A percentile compares a stretch with the other conserved stretches of the same genome.
These are phyloP conservation scores for Pachypanchax playfairii DNA, from an alignment of 2,113 vertebrate genomes.

Conservation along the genomic window DNA sequence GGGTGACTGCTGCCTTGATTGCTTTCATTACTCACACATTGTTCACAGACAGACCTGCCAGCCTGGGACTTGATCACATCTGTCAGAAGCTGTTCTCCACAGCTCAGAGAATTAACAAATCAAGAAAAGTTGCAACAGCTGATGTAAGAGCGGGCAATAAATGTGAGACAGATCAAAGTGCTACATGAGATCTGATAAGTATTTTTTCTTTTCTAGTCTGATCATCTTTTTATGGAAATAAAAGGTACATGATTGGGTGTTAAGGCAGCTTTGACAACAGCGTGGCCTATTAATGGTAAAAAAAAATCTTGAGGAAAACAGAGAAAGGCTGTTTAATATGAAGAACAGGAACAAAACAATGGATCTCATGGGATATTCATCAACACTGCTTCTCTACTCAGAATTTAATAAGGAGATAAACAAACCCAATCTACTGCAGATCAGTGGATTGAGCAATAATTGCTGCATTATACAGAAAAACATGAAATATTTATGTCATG, in stretches of 20 bases:
- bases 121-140: background rate
- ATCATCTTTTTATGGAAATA: slow-evolving; percentile 15
- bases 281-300: background rate
- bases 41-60: slow-evolving; percentile 43
- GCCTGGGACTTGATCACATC: slow-evolving; percentile 15
- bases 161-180: slow-evolving; percentile 14
- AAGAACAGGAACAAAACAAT: slow-evolving; percentile 48
- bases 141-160: slow-evolving; percentile 29
- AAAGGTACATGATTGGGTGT: background rate
- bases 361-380: slow-evolving; percentile 66
- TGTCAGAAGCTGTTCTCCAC: slow-evolving; percentile 11
- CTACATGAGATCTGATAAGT: slow-evolving; percentile 2
- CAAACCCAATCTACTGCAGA: slow-evolving; percentile 66
- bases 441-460: slow-evolving; percentile 61
- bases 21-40: slow-evolving; percentile 63
- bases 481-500: slow-evolving; percentile 47
- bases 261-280: background rate
- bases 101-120: background rate
- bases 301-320: slow-evolving; percentile 27
- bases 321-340: slow-evolving; percentile 45
- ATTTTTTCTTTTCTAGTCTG: slow-evolving; percentile 5
- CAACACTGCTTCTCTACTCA: slow-evolving; percentile 38
- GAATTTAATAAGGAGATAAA: slow-evolving; percentile 66
- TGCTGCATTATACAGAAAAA: slow-evolving; percentile 56
- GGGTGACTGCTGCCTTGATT: slow-evolving; percentile 57